phyloP scores from a whole-genome alignment of 2,113 vertebrate species.

The Promerops cafer region DNA sequence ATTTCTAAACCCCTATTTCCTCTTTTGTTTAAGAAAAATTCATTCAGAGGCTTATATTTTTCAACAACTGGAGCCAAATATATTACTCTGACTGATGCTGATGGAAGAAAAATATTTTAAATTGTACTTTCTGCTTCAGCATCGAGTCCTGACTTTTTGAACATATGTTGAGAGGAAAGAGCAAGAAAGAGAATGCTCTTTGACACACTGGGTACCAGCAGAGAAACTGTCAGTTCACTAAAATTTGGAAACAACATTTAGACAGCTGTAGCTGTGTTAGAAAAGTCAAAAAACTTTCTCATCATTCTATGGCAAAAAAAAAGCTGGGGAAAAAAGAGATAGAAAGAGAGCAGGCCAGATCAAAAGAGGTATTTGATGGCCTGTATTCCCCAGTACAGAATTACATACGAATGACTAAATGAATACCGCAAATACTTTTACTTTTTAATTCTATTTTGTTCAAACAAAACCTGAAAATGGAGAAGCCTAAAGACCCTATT shows the following conservation, averaged over 20 bases:
- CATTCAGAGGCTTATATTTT: neutral
- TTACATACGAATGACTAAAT: neutral
- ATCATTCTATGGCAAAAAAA: neutral
- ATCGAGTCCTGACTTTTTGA: neutral
- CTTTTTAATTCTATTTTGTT: neutral
- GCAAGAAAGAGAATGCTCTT: neutral
- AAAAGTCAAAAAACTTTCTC: neutral
- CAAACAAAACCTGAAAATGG: neutral
- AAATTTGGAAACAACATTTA: neutral
- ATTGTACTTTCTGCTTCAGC: neutral
- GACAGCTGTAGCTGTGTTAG: neutral
- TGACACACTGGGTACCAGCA: neutral
- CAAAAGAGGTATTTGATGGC: neutral
- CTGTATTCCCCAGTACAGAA: neutral
- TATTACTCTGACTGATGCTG: neutral
- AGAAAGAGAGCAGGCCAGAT: neutral
- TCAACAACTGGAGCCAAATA: neutral
- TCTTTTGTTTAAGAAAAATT: neutral
- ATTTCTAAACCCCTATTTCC: neutral
- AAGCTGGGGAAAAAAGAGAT: neutral
- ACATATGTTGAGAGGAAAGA: neutral
- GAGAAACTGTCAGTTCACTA: neutral
- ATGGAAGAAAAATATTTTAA: neutral
- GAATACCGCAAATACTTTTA: neutral
- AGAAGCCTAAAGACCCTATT: neutral